Percentiles rank a stretch among this genome's conserved stretches.
These are phyloP conservation scores for Acrossocheilus wenchowensis DNA, from an alignment of 2,797 vertebrate genomes.

Conservation along the genomic window DNA sequence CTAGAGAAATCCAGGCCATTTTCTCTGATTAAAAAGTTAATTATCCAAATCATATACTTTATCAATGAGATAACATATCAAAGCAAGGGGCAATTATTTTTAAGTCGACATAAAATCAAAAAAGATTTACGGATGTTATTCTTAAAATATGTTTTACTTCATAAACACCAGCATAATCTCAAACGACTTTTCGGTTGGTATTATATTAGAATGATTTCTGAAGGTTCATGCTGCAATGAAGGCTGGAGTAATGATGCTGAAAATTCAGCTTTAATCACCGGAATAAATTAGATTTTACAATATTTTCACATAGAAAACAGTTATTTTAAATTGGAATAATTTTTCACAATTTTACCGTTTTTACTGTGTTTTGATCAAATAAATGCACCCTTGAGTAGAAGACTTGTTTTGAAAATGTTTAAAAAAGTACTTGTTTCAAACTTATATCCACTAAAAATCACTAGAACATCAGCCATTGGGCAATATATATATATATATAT, in stretches of 20 bases:
- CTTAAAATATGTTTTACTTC: neutral
- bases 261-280: neutral
- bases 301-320: neutral
- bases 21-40: neutral
- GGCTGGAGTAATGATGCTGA: neutral
- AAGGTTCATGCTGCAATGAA: neutral
- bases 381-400: neutral
- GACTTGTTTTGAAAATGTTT: neutral
- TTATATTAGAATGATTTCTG: neutral
- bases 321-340: neutral
- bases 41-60: neutral
- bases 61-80: neutral
- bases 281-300: neutral
- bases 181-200: neutral
- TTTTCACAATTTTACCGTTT: neutral
- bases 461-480: too few relatives aligned
- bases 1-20: constrained; percentile 53
- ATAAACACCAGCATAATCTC: neutral
- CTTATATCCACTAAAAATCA: too few relatives aligned
- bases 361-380: neutral
- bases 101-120: neutral
- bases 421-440: too few relatives aligned
- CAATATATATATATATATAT: too few relatives aligned
- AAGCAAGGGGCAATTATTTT: neutral
- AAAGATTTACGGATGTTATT: neutral